Conservation (phyloP, 2,113 vertebrate genomes). For the Sula dactylatra region DNA sequence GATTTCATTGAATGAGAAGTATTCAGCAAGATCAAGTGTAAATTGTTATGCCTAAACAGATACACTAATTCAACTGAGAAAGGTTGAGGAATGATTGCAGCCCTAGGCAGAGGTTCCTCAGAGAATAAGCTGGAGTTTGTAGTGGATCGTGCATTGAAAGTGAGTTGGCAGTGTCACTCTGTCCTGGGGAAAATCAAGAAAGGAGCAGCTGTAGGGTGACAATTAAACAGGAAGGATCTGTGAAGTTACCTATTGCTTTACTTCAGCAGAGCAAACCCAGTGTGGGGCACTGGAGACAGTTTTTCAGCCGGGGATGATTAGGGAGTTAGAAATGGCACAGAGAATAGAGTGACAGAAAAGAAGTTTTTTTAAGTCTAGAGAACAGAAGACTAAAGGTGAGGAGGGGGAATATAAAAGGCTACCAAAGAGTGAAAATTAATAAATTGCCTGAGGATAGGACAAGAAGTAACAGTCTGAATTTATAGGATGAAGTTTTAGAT, state of each 20-base stretch:
- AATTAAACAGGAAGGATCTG: background rate
- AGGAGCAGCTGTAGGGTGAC: background rate
- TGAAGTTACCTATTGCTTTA: background rate
- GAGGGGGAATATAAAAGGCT: background rate
- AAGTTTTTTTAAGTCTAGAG: background rate
- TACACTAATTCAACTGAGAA: background rate
- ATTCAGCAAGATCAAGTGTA: background rate
- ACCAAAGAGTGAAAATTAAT: background rate
- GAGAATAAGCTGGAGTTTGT: background rate
- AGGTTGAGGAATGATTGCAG: background rate
- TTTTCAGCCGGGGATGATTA: background rate
- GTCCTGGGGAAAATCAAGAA: background rate
- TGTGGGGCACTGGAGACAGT: background rate
- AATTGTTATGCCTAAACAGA: background rate
- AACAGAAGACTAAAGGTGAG: background rate
- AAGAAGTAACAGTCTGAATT: background rate
- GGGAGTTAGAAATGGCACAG: background rate
- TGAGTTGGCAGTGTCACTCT: background rate
- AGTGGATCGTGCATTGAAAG: background rate
- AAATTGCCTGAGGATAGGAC: background rate
- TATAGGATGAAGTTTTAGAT: background rate
- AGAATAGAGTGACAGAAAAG: background rate
- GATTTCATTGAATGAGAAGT: background rate
- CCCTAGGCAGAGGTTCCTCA: background rate
- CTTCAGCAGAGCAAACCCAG: too few relatives aligned